A percentile compares a stretch with the other conserved stretches of the same genome.
These are phyloP conservation scores for Drosophila hamatofila DNA, from an alignment of 2,888 invertebrate genomes.

Conservation along the genomic window DNA sequence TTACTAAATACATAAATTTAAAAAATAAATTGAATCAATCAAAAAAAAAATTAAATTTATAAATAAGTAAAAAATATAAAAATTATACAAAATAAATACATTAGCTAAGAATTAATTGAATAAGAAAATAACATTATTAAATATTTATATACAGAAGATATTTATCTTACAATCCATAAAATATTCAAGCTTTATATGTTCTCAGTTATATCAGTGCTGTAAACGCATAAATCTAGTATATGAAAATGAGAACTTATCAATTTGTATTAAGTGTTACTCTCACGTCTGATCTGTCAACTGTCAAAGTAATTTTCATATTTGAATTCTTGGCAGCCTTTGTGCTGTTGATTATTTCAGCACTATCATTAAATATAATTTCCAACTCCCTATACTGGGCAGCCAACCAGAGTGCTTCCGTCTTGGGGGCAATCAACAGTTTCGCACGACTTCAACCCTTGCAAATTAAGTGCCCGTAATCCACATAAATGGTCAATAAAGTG, in stretches of 20 bases:
- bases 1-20: too few species aligned
- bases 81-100: too few species aligned
- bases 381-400: neutral
- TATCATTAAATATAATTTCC: neutral
- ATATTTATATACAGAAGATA: too few species aligned
- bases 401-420: neutral
- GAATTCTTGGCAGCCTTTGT: neutral
- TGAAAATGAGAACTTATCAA: neutral
- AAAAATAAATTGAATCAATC: too few species aligned
- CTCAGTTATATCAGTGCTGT: too few species aligned
- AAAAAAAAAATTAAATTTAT: too few species aligned
- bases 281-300: neutral
- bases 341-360: neutral
- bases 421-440: neutral
- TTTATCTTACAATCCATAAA: too few species aligned
- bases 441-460: conserved; percentile 1
- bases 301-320: neutral
- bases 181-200: too few species aligned
- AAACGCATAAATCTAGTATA: neutral
- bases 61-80: too few species aligned
- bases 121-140: too few species aligned
- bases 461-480: conserved; percentile 24
- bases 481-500: conserved; percentile 55
- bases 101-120: too few species aligned
- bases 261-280: neutral